Evolutionary conservation across 2,888 invertebrate genomes (phyloP).

Genomic region (Marasmarcha lunaedactyla): DNA sequence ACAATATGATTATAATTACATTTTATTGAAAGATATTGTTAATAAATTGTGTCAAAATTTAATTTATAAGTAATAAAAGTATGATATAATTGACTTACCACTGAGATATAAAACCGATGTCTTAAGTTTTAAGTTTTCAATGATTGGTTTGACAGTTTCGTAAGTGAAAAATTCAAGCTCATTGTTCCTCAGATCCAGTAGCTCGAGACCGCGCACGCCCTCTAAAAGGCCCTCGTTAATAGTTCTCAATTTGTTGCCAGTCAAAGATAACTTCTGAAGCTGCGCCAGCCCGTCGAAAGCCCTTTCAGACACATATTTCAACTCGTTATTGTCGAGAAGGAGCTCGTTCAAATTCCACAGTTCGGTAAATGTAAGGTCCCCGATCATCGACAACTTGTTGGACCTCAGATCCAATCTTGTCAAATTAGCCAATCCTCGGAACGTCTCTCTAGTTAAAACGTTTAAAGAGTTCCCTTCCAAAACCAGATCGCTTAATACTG

Average conservation of each 20-base stretch:
- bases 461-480: conserved; percentile 82
- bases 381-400: conserved; percentile 82
- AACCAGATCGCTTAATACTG: conserved; percentile 81
- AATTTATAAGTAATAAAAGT: background rate
- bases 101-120: conserved; percentile 56
- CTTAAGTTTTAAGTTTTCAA: conserved; percentile 76
- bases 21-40: no score
- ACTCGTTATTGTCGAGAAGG: conserved; percentile 77
- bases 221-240: conserved; percentile 80
- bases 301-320: conserved; percentile 80
- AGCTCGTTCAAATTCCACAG: conserved; percentile 80
- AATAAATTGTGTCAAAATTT: background rate
- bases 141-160: conserved; percentile 80
- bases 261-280: conserved; percentile 79
- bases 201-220: conserved; percentile 78
- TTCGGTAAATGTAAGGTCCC: conserved; percentile 84
- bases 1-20: no score
- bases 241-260: conserved; percentile 80
- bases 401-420: conserved; percentile 79
- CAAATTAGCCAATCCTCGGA: conserved; percentile 79
- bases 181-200: conserved; percentile 84
- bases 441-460: conserved; percentile 81
- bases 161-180: conserved; percentile 80
- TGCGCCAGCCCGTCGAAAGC: conserved; percentile 82
- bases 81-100: conserved; percentile 44